Conservation (phyloP, 2,888 invertebrate genomes). For the Allygus modestus region DNA sequence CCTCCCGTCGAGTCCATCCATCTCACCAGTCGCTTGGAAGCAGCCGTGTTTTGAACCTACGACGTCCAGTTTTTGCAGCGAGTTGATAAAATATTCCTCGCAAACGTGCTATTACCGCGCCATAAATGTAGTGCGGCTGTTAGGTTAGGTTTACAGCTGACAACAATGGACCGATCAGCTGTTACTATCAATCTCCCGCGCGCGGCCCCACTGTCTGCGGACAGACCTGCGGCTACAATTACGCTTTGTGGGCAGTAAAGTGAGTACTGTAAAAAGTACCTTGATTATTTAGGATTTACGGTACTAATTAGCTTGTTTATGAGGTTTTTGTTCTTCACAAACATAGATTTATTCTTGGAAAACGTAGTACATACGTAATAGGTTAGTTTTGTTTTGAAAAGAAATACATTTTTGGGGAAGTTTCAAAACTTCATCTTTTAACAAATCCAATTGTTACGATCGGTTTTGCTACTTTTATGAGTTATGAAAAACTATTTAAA, state of each 20-base stretch:
- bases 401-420: too few species aligned
- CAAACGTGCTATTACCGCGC: conserved; percentile 4
- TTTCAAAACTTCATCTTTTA: too few species aligned
- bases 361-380: too few species aligned
- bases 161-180: conserved; percentile 53
- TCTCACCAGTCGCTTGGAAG: not conserved
- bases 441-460: too few species aligned
- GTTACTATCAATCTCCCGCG: conserved; percentile 39
- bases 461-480: too few species aligned
- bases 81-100: conserved; percentile 18
- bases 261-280: not conserved
- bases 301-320: too few species aligned
- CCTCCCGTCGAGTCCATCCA: not conserved
- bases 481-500: too few species aligned
- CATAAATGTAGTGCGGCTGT: conserved; percentile 31
- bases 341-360: too few species aligned
- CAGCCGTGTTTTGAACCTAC: not conserved
- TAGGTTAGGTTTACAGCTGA: conserved; percentile 48
- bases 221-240: conserved; percentile 24
- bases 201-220: not conserved
- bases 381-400: too few species aligned
- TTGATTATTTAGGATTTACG: not conserved
- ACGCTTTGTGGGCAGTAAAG: not conserved
- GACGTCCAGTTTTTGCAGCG: conserved; percentile 11
- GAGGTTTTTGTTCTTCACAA: too few species aligned